Percentiles rank a stretch among this genome's conserved stretches.
These are phyloP conservation scores for Empidonax alnorum DNA, from an alignment of 2,113 vertebrate species.

Conservation along the genomic window DNA sequence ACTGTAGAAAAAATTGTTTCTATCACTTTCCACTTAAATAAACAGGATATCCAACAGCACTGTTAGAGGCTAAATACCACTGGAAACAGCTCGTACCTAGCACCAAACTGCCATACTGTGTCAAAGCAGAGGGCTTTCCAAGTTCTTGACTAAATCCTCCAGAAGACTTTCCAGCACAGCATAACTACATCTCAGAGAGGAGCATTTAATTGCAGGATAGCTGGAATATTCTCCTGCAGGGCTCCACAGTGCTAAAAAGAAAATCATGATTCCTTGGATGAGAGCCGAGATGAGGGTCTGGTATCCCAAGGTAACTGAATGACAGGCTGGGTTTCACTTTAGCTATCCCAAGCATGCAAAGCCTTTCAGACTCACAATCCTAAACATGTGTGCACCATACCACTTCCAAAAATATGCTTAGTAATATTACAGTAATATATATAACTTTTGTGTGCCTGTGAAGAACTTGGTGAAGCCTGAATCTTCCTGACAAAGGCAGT, in stretches of 20 bases:
- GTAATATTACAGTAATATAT: background rate
- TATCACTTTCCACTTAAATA: background rate
- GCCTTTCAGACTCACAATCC: background rate
- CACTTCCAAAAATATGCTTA: background rate
- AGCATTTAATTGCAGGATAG: background rate
- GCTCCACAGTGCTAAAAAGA: background rate
- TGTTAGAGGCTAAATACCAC: background rate
- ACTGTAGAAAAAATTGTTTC: background rate
- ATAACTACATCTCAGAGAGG: background rate
- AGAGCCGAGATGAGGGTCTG: background rate
- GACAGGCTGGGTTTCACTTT: background rate
- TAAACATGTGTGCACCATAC: background rate
- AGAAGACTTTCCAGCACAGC: background rate
- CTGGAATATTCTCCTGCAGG: background rate
- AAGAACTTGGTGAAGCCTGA: background rate
- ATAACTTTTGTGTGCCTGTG: fast-evolving
- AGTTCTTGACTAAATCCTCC: background rate
- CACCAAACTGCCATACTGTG: background rate
- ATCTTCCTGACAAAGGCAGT: background rate
- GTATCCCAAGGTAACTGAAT: background rate
- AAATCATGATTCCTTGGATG: background rate
- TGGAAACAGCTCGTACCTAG: background rate
- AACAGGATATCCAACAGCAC: background rate
- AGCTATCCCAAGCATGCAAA: background rate
- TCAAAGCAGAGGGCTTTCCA: background rate